Evolutionary conservation across 2,797 vertebrate genomes (phyloP), one percentile per base, ranked within the genome.

Genomic region (Spondyliosoma cantharus): DNA sequence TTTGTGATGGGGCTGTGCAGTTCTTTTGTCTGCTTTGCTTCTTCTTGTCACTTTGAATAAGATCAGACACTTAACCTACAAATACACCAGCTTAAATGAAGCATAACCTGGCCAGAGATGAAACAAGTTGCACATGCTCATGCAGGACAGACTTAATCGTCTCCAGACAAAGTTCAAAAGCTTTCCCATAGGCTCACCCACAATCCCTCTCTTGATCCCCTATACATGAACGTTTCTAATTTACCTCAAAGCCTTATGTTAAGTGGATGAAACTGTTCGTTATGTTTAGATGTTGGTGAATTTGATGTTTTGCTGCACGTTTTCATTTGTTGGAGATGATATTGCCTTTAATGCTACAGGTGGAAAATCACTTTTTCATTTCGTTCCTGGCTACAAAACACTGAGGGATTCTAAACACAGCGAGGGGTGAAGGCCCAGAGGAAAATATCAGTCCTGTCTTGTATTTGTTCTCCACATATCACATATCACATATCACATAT

Each of bases 41-140:
- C 24, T 56, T 68, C 48, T 43, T 78, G 70, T 83, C 76, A 74
- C 49, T 82, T 74, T 74, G 50, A 80, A 66, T 85, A 69, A 76
- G 59, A 87, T 87, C 80, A 84, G 57, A 89, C 12, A 13, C 24
- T 49, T 61, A 78, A 27, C 62, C 57, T 84, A 62, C 71, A 83
- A 68, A 74, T 86, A 72, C 29, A 86, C 29, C 52, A 71, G 50
- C 53, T 90, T 68, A 83, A 89, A 86, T 87, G 50, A 89, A 83
- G 80, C 74, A 76, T 75, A 54, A 80, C 86, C 86, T 90, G 88
- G 89, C 80, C 50, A 76, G 74, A 89, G 74, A 80, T 85, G 84
- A 85, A 90, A 87, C 76, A 72, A 73, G 57, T 22, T 81, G 74
- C 60, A 60, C 48, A 85, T 17, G 71, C 52, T 81, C 65, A 58